phyloP scores from a whole-genome alignment of 2,888 invertebrate genomes.

The Oscheius sp. region DNA sequence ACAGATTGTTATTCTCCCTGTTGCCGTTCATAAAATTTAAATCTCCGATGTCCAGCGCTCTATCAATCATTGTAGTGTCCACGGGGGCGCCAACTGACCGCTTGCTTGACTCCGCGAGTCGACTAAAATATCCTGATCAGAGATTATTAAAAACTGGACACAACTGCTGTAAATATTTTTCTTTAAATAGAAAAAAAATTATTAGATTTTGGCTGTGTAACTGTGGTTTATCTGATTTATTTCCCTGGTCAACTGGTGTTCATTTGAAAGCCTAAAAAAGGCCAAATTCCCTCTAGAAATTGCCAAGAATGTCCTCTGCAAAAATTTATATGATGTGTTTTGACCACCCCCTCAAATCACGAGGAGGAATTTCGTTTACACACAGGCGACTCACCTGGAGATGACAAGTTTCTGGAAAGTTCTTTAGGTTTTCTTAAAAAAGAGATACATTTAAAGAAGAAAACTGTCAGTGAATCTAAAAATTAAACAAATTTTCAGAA shows the following conservation, averaged over 20 bases:
- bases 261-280: no score
- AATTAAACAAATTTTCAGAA: slow-evolving; percentile 45
- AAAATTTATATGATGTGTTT: not conserved
- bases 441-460: no score
- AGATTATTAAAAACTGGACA: no score
- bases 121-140: no score
- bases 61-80: no score
- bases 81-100: no score
- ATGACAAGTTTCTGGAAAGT: not conserved
- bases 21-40: no score
- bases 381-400: slow-evolving; percentile 2
- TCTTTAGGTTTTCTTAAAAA: no score
- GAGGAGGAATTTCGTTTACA: slow-evolving; percentile 26
- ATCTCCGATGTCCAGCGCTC: no score
- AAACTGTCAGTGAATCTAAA: not conserved
- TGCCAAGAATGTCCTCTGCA: not conserved
- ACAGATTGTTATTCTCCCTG: no score
- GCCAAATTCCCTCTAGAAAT: no score
- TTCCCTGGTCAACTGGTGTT: not conserved
- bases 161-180: not conserved
- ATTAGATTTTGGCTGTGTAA: not conserved
- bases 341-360: slow-evolving; percentile 23
- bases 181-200: not conserved
- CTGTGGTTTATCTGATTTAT: not conserved
- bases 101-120: no score